Conservation (phyloP, 1,140 invertebrate genomes). For the Listronotus oregonensis region DNA sequence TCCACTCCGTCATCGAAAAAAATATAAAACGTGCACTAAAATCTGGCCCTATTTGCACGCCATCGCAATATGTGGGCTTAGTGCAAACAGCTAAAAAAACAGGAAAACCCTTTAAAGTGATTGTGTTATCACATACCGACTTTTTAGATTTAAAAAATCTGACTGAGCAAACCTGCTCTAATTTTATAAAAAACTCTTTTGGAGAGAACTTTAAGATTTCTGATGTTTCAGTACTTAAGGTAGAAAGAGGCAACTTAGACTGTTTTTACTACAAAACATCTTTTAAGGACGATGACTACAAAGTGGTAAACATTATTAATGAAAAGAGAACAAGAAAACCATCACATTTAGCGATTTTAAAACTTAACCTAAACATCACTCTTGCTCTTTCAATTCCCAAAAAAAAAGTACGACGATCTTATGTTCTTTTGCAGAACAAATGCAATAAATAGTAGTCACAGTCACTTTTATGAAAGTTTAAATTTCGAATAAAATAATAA, state of each 20-base stretch:
- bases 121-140: neutral
- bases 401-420: too few species aligned
- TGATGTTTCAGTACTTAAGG: neutral
- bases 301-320: neutral
- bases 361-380: too few species aligned
- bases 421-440: too few species aligned
- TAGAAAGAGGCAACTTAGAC: neutral
- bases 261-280: neutral
- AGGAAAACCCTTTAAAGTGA: neutral
- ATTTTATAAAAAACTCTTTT: neutral
- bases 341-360: neutral
- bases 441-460: too few species aligned
- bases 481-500: too few species aligned
- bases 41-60: conserved; percentile 34
- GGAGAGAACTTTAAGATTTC: neutral
- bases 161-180: neutral
- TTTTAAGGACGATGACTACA: neutral
- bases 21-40: conserved; percentile 41
- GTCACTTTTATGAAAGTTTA: too few species aligned
- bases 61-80: neutral
- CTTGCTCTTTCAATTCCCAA: too few species aligned
- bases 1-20: conserved; percentile 53
- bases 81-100: neutral
- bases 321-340: neutral
- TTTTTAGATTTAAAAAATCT: conserved; percentile 13